Evolutionary conservation across 2,113 vertebrate genomes (phyloP), one percentile per base, ranked within the genome.

Genomic region (Alligator mississippiensis): DNA sequence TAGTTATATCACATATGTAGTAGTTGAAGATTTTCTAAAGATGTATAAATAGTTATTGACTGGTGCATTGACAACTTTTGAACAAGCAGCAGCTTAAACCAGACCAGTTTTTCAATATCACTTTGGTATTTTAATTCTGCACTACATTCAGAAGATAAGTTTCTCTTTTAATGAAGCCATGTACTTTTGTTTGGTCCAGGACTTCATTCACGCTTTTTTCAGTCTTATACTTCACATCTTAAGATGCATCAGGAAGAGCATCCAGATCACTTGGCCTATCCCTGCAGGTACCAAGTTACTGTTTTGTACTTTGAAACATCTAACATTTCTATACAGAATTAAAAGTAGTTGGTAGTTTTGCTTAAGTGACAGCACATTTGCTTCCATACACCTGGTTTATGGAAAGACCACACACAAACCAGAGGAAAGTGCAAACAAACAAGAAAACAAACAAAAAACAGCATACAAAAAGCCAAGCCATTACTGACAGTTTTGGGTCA

Each of bases 101-200:
- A 96, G 95, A 92, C 96, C 96, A 96, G 96, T 92, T 93, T 96
- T 95, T 97, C 96, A 96, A 96, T 95, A 95, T 97, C 95, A 96
- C 96, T 94, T 47, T 30, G n/a, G 47, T 72, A 38, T 47, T 68
- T n/a, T n/a, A n/a, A n/a, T n/a, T 17, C 28, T 34, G n/a, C 16
- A 34, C 21, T 72, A 22, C 30, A 38, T 4, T 34, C n/a, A n/a
- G 38, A 12, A 14, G 19, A 21, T 61, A 95, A 97, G 93, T 95
- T 97, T 95, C 95, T 95, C 96, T 95, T 94, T 97, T 95, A 96
- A 96, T 95, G 96, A 96, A 94, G 95, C 93, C 96, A 94, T 96
- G 95, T 18, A 38, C 30, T 38, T 30, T 19, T 34, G 95, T 96
- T 96, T 95, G 96, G 96, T 95, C 63, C 95, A 96, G 94, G 94